A percentile compares a stretch with the other conserved stretches of the same genome.
Conservation (phyloP, 2,888 invertebrate species). For the Brachyopa scutellaris region DNA sequence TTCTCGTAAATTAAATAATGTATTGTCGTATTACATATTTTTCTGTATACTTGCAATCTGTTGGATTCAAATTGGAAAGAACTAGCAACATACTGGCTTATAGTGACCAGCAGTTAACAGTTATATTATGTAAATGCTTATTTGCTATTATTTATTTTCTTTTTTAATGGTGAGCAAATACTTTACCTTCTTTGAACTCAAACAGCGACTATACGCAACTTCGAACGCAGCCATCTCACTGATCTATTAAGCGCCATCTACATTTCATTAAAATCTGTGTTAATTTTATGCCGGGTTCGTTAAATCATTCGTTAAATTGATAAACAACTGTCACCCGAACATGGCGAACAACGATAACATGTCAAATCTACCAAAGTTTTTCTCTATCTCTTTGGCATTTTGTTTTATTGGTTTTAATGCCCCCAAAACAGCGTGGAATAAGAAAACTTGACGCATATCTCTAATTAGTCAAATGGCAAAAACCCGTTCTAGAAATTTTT, state of each 20-base stretch:
- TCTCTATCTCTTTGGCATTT: slow-evolving; percentile 65
- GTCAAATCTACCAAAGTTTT: slow-evolving; percentile 65
- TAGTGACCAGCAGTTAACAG: no score
- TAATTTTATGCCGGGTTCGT: slow-evolving; percentile 43
- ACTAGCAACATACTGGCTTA: no score
- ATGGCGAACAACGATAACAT: slow-evolving; percentile 55
- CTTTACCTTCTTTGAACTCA: no score
- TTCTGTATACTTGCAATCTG: no score
- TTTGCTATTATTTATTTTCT: no score
- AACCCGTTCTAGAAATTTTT: slow-evolving; percentile 11
- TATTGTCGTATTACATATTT: no score
- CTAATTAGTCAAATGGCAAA: slow-evolving; percentile 52
- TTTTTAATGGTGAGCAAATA: no score
- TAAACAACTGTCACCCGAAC: slow-evolving; percentile 49
- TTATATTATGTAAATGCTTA: no score
- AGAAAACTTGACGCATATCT: slow-evolving; percentile 50
- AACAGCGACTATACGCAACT: no score
- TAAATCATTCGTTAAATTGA: slow-evolving; percentile 52
- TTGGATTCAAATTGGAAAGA: no score
- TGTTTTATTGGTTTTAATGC: slow-evolving; percentile 64
- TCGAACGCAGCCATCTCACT: neutral
- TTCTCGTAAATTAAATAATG: no score
- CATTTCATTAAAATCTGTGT: no score
- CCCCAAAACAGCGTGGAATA: slow-evolving; percentile 48
- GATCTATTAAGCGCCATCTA: slow-evolving; percentile 18